Evolutionary conservation across 2,888 invertebrate species (phyloP), one percentile per base, ranked within the genome.

Genomic region (Anoplius nigerrimus): DNA sequence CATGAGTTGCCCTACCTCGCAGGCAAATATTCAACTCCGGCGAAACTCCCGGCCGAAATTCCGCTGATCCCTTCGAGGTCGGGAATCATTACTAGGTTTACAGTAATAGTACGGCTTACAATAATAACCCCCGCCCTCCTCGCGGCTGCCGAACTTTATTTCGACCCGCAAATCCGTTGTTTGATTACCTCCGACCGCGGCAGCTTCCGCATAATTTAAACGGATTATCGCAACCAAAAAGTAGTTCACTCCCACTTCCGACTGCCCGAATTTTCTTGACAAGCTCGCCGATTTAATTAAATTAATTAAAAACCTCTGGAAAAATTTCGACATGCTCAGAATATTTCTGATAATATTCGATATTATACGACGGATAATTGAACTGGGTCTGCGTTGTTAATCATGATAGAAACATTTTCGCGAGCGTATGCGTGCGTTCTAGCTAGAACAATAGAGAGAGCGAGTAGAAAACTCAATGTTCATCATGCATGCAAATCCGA

Each of bases 11-110:
- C 11, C 34, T 34, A 8, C 34, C 79, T 76, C 69, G 63, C 71
- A 74, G 78, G 76, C 80, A 80, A 84, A 84, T 79, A 84, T 82
- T 82, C 82, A 82, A 74, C 82, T 79, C 78, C 62, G 75, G 78
- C 69, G 81, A 78, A 82, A 80, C 71, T 76, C 71, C 71, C 55
- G 13, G 70, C 66, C 74, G 71, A 69, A 74, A 76, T 79, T 82
- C 73, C 75, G 81, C 82, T 82, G 81, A 79, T 82, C 79, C 82
- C 76, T 78, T 79, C 76, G 62, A 77, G 76, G 71, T 75, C 72
- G 71, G 66, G 65, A 78, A 78, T 81, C 82, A 78, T 82, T 82
- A 82, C 81, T 67, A 64, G 72, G 63, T 80, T 81, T 69, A 74
- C 68, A 71, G 66, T 79, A 76, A 71, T 72, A 77, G 72, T 72